These are phyloP conservation scores for Pantelozetes paolii DNA, from an alignment of 2,888 invertebrate species.

Conservation along the genomic window DNA sequence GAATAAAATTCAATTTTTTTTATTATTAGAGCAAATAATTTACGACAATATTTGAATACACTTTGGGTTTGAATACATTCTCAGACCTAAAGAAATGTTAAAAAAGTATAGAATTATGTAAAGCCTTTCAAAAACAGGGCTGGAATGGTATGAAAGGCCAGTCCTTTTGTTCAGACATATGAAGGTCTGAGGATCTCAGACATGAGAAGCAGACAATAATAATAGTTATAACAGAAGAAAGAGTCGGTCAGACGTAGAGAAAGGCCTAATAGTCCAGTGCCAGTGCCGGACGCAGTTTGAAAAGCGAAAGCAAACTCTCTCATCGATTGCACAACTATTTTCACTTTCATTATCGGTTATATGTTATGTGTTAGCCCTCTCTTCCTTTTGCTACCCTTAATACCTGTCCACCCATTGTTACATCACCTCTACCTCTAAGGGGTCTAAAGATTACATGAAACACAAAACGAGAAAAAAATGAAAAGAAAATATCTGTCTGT, in stretches of 20 bases:
- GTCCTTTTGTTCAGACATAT: conserved; percentile 18
- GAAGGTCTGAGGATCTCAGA: conserved; percentile 10
- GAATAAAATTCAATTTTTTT: not conserved
- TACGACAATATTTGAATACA: conserved; percentile 9
- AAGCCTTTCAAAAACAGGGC: conserved; percentile 32
- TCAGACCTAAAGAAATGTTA: conserved; percentile 6
- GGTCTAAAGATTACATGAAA: conserved; percentile 12
- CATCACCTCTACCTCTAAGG: conserved; percentile 17
- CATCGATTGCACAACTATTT: conserved; percentile 28
- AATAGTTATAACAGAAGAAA: conserved; percentile 19
- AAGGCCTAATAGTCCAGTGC: conserved; percentile 3
- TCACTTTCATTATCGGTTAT: conserved; percentile 26
- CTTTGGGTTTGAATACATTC: conserved; percentile 4
- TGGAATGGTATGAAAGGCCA: conserved; percentile 6
- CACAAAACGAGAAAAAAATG: conserved; percentile 4
- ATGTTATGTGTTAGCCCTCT: conserved; percentile 19
- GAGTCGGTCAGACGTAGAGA: not conserved
- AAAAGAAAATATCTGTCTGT: not conserved
- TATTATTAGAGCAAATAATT: conserved; percentile 34
- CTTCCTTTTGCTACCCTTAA: not conserved
- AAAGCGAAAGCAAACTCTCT: conserved; percentile 28
- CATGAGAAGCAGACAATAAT: conserved; percentile 25
- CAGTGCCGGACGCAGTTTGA: conserved; percentile 12
- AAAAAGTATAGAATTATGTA: conserved; percentile 26
- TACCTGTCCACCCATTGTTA: conserved; percentile 21